Percentiles rank a stretch among this genome's conserved stretches.
Evolutionary conservation across 1,140 invertebrate genomes (phyloP).

Genomic region (Aradophagus sp.): DNA sequence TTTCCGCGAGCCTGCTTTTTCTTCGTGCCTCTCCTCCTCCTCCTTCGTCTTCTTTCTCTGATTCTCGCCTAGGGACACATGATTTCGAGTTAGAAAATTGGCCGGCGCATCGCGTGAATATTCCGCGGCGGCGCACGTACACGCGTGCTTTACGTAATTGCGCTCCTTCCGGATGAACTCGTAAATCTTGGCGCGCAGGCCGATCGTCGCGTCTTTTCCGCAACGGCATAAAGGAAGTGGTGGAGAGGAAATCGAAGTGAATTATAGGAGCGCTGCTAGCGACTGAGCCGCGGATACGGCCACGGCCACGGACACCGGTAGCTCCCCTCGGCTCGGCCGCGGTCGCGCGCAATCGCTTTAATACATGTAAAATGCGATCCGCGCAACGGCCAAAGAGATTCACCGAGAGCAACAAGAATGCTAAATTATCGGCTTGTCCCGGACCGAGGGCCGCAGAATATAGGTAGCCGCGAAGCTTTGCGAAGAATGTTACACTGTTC

Average conservation of each 20-base stretch:
- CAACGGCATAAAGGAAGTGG: slow-evolving; percentile 47
- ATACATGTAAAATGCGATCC: slow-evolving; percentile 65
- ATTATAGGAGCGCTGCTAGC: slow-evolving; percentile 60
- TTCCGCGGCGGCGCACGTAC: slow-evolving; percentile 32
- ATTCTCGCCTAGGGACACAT: too few relatives aligned
- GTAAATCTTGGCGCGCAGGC: slow-evolving; percentile 59
- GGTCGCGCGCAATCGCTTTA: slow-evolving; percentile 56
- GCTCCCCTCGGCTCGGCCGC: slow-evolving; percentile 47
- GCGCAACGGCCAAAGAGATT: slow-evolving; percentile 53
- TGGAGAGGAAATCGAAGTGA: slow-evolving; percentile 54
- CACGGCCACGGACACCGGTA: slow-evolving; percentile 48
- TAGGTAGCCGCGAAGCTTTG: slow-evolving; percentile 53
- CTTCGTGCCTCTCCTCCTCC: too few relatives aligned
- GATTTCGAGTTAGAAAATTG: too few relatives aligned
- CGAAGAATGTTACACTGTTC: slow-evolving; percentile 59
- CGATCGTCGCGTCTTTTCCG: slow-evolving; percentile 57
- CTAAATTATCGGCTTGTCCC: slow-evolving; percentile 70
- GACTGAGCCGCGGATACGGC: too few relatives aligned
- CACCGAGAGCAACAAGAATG: slow-evolving; percentile 65
- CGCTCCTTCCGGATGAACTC: slow-evolving; percentile 60
- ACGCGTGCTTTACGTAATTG: slow-evolving; percentile 61
- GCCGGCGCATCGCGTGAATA: slow-evolving; percentile 18
- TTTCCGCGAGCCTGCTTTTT: too few relatives aligned
- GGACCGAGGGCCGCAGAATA: slow-evolving; percentile 55
- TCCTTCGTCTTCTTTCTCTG: too few relatives aligned